Conservation (phyloP, 2,113 vertebrate genomes). For the Pomatostomus ruficeps region DNA sequence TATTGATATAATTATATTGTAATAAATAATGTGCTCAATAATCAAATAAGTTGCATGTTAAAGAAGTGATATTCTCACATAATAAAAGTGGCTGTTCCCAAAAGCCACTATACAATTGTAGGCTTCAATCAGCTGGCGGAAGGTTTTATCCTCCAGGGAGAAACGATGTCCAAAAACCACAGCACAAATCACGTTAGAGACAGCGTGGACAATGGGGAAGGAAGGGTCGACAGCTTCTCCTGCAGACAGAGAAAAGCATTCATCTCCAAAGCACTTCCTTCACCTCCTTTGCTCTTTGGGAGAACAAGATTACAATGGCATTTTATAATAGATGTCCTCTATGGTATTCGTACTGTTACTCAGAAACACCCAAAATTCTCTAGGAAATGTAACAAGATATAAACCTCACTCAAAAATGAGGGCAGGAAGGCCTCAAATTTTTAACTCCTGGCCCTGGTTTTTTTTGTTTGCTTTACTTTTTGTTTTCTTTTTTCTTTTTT, state of each 20-base stretch:
- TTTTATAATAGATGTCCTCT: neutral
- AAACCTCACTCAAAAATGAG: neutral
- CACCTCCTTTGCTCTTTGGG: neutral
- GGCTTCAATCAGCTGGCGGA: conserved; percentile 27
- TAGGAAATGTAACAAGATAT: neutral
- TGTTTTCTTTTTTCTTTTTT: neutral
- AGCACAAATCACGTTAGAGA: conserved; percentile 40
- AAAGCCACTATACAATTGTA: neutral
- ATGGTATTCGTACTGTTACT: neutral
- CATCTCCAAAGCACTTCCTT: neutral
- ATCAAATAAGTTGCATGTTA: neutral
- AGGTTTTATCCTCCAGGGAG: conserved; percentile 28
- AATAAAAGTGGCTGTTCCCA: neutral
- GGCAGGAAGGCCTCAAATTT: neutral
- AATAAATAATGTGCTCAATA: neutral
- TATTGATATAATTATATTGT: neutral
- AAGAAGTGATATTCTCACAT: neutral
- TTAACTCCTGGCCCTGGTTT: neutral
- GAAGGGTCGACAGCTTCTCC: conserved; percentile 45
- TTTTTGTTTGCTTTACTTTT: neutral
- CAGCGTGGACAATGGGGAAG: conserved; percentile 9
- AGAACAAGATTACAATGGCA: neutral
- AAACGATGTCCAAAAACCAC: conserved; percentile 56
- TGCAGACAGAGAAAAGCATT: neutral
- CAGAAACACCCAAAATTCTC: neutral